These are phyloP conservation scores for Mesocentrotus franciscanus DNA, from an alignment of 53 echinoderm and acorn worm genomes.

Conservation along the genomic window DNA sequence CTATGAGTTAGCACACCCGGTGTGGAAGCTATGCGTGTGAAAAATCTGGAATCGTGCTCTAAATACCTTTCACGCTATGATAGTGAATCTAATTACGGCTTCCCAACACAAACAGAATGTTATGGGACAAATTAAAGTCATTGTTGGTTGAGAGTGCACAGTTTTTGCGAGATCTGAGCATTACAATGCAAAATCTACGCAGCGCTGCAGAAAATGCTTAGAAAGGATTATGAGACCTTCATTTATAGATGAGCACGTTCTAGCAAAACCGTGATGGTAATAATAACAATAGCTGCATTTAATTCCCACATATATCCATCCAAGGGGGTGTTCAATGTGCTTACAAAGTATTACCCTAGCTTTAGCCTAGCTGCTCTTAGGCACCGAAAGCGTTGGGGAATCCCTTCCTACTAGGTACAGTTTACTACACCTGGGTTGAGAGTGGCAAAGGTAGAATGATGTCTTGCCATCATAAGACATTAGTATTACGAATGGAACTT, in stretches of 20 bases:
- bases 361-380: no score
- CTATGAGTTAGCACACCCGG: constrained; percentile 17
- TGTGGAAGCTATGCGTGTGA: constrained; percentile 23
- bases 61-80: background rate
- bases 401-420: no score
- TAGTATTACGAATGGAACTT: no score
- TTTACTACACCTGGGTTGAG: no score
- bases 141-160: background rate
- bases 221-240: background rate
- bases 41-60: constrained; percentile 43
- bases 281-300: no score
- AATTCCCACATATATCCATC: no score
- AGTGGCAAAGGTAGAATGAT: no score
- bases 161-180: background rate
- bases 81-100: background rate
- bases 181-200: background rate
- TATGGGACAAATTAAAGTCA: background rate
- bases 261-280: no score
- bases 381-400: no score
- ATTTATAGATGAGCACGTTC: background rate
- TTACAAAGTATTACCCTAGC: no score
- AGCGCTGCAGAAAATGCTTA: background rate
- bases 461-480: no score
- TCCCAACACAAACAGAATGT: constrained; percentile 14
- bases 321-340: no score